A percentile compares a stretch with the other conserved stretches of the same genome.
Evolutionary conservation across 2,888 invertebrate species (phyloP).

Genomic region (Metopia argyrocephala): DNA sequence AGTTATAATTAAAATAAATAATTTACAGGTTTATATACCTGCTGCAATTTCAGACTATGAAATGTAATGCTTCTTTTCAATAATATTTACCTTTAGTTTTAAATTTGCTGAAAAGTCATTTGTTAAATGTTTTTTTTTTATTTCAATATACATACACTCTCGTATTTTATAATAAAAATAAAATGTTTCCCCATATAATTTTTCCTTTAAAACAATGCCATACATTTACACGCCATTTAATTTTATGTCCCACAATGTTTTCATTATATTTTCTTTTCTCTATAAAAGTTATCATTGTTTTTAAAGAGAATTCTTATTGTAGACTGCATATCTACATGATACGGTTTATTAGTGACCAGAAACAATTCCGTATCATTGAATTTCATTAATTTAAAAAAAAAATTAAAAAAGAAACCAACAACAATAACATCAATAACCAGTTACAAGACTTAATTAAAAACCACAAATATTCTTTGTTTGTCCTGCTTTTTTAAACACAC

Average conservation of each 20-base stretch:
- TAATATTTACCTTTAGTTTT: no score
- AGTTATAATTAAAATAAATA: no score
- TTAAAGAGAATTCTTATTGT: background rate
- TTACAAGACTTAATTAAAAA: conserved; percentile 55
- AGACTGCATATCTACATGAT: background rate
- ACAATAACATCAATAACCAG: background rate
- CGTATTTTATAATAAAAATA: no score
- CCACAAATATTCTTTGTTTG: conserved; percentile 50
- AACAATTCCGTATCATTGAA: conserved; percentile 52
- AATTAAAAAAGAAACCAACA: background rate
- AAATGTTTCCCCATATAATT: background rate
- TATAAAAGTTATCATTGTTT: background rate
- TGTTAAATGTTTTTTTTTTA: no score
- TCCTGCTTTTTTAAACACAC: background rate
- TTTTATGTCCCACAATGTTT: conserved; percentile 27
- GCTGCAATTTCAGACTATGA: no score
- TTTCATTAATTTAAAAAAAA: conserved; percentile 47
- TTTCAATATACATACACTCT: no score
- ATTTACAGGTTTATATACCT: no score
- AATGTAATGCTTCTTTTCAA: no score
- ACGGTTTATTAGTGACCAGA: conserved; percentile 54
- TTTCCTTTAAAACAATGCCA: background rate
- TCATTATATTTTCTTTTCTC: conserved; percentile 20
- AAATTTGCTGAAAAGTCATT: no score
- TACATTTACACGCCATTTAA: conserved; percentile 33